Base-by-base conservation (phyloP, 1,140 invertebrate genomes). In the Halyomorpha halys region DNA sequence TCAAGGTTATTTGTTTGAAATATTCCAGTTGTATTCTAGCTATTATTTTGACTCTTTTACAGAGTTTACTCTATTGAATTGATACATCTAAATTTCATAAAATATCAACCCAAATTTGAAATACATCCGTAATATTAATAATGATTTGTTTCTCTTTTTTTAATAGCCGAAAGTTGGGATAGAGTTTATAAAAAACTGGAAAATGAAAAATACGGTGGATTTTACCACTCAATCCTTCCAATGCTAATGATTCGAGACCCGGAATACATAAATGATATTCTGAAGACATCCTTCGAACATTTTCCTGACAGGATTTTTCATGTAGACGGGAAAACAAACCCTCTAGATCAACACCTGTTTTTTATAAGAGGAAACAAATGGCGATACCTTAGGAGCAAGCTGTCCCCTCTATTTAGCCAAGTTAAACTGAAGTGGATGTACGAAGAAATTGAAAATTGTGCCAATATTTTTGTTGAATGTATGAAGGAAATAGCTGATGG, bases 391-490 rank as follows among this genome's bases (percentile, higher is more conserved):
- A 18, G 49, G 8, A 18, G 13, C 14, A 51, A 51, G 21, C 8
- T 51, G 18, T 1, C 9, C 8, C 49, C 49, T 18, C 18, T 23
- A 11, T 51, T 51, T 15, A 51, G 18, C 8, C 21, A 4, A 51
- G 49, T 18, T 16, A 23, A 51, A 15, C 21, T 23, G 1, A 18
- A 51, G 13, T 39, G 34, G 34, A 39, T 39, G 34, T 39, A 39
- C 34, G 34, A 39, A 39, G 34, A 13, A 13, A 39, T 39, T 6
- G 34, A 8, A 8, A 39, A 13, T 1, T 39, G 34, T 39, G 13
- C 62, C 30, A 54, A 69, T 8, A 39, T 53, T n/a, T 45, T 72
- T 27, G 16, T 65, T 6, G 59, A 59, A 9, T 18, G 66, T 21
- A 25, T 70, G 15, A 45, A 30, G 0, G 59, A 64, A 61, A 0